Conservation (phyloP, 2,113 vertebrate species). For the Paracanthobrama guichenoti region DNA sequence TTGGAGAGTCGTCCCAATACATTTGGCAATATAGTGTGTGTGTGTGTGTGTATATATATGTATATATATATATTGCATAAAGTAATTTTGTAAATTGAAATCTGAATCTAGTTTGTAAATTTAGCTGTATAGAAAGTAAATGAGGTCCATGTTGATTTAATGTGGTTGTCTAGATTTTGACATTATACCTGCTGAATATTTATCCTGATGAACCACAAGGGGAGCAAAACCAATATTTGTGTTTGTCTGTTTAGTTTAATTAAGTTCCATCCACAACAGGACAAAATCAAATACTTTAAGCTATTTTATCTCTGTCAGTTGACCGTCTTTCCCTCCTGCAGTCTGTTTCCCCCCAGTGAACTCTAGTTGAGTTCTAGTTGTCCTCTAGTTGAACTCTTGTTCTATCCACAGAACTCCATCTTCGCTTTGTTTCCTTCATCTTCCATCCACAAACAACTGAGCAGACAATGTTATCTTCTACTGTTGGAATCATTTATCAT, state of each 20-base stretch:
- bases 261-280: neutral
- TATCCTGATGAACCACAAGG: too few species aligned
- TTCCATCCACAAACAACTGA: neutral
- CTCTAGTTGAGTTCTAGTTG: neutral
- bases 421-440: neutral
- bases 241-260: neutral
- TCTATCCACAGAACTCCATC: neutral
- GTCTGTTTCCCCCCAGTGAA: neutral
- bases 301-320: neutral
- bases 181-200: too few species aligned
- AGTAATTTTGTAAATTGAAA: too few species aligned
- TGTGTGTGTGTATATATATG: too few species aligned
- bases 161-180: too few species aligned
- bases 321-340: neutral
- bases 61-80: too few species aligned
- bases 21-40: too few species aligned
- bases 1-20: too few species aligned
- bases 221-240: neutral
- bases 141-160: too few species aligned
- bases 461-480: neutral
- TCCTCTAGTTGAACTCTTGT: constrained; percentile 4
- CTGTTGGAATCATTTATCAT: neutral
- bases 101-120: too few species aligned
- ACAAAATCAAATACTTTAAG: constrained; percentile 9
- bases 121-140: too few species aligned